A percentile compares a stretch with the other conserved stretches of the same genome.
These are phyloP conservation scores for Pollachius pollachius DNA, from an alignment of 2,113 vertebrate genomes.

Conservation along the genomic window DNA sequence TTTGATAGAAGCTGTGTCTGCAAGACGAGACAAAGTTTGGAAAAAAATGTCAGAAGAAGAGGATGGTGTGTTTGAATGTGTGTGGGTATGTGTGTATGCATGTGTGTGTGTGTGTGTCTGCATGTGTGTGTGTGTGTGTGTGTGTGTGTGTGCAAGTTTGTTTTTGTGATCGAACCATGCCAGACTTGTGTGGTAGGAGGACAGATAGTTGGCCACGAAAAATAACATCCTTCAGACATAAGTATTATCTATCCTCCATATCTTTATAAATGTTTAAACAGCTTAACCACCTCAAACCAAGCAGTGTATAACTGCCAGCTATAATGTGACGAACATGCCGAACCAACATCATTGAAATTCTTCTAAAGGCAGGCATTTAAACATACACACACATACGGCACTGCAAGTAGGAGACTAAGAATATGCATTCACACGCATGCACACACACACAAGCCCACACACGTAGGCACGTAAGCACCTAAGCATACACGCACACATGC, in stretches of 20 bases:
- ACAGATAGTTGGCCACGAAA: too few relatives aligned
- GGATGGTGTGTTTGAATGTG: constrained; percentile 5
- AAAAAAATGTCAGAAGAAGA: constrained; percentile 40
- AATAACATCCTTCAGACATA: too few relatives aligned
- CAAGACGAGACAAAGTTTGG: constrained; percentile 22
- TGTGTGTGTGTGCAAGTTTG: background rate
- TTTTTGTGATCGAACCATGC: too few relatives aligned
- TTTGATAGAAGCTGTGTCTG: constrained; percentile 43
- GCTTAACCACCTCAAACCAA: too few relatives aligned
- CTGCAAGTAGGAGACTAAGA: too few relatives aligned
- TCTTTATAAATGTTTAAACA: too few relatives aligned
- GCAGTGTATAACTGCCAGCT: too few relatives aligned
- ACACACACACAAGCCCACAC: constrained; percentile 21
- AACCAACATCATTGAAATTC: background rate
- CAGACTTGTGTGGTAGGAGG: too few relatives aligned
- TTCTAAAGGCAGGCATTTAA: background rate
- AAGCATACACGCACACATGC: constrained; percentile 10
- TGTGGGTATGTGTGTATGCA: too few relatives aligned
- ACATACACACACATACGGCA: too few relatives aligned
- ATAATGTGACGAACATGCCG: background rate
- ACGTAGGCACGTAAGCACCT: background rate
- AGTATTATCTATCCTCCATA: too few relatives aligned
- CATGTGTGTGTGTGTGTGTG: constrained; percentile 1
- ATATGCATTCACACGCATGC: constrained; percentile 21
- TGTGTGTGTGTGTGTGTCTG: too few relatives aligned